Conservation (phyloP, 1,140 invertebrate genomes). For the Maconellicoccus hirsutus region DNA sequence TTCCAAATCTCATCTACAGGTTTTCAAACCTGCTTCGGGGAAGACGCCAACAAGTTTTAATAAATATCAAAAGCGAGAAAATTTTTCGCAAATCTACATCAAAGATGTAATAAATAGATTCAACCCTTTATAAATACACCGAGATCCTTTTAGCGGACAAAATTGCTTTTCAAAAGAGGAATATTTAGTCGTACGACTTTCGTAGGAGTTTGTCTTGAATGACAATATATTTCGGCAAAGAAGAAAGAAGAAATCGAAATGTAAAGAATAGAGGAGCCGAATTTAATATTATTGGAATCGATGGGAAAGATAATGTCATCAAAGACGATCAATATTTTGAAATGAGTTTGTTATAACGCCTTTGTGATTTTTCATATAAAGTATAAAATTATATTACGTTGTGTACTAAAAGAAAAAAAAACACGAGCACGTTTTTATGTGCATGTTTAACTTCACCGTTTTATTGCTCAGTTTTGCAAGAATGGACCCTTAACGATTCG, state of each 20-base stretch:
- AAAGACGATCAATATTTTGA: not conserved
- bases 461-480: not conserved
- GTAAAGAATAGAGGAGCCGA: not conserved
- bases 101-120: not conserved
- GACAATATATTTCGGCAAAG: not conserved
- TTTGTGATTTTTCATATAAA: not conserved
- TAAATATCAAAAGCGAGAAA: not conserved
- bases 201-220: not conserved
- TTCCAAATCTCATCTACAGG: too few relatives aligned
- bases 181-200: not conserved
- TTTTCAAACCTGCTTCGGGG: too few relatives aligned
- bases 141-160: not conserved
- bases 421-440: not conserved
- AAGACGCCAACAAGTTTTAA: not conserved
- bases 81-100: not conserved
- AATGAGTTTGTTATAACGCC: conserved; percentile 4
- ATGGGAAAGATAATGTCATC: not conserved
- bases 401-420: not conserved
- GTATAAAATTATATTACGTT: not conserved
- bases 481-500: not conserved
- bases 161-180: not conserved
- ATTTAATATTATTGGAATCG: conserved; percentile 9
- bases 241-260: not conserved
- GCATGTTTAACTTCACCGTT: not conserved
- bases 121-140: not conserved